A percentile compares a stretch with the other conserved stretches of the same genome.
Evolutionary conservation across 2,888 invertebrate species (phyloP).

Genomic region (Therioaphis trifolii): DNA sequence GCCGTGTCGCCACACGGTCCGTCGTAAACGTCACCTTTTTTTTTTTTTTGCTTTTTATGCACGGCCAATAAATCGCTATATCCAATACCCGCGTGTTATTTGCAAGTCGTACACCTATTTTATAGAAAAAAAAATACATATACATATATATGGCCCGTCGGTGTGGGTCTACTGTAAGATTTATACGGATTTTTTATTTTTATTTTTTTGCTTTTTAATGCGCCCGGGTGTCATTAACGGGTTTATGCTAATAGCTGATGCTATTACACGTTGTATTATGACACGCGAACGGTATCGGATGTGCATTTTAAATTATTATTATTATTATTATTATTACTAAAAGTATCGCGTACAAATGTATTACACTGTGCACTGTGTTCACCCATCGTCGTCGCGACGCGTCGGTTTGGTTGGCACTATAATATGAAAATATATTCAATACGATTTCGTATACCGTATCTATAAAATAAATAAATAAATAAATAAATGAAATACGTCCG

Average conservation of each 20-base stretch:
- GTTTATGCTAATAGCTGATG: conserved; percentile 30
- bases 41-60: conserved; percentile 1
- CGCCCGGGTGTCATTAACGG: conserved; percentile 40
- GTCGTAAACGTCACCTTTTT: conserved; percentile 18
- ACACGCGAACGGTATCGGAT: conserved; percentile 5
- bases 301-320: not conserved
- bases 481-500: no score
- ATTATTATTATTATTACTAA: no score
- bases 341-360: not conserved
- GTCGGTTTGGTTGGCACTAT: no score
- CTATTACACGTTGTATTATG: conserved; percentile 1
- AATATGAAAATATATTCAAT: no score
- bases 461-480: no score
- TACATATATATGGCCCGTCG: not conserved
- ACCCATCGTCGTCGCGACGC: no score
- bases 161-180: not conserved
- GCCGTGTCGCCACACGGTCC: no score
- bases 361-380: not conserved
- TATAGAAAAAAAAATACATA: no score
- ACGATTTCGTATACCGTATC: no score
- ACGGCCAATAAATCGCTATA: conserved; percentile 31
- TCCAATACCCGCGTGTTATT: conserved; percentile 5
- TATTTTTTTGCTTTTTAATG: not conserved
- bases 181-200: not conserved
- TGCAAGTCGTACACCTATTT: not conserved